A percentile compares a stretch with the other conserved stretches of the same genome.
phyloP scores from a whole-genome alignment of 2,113 vertebrate genomes.

The Edolisoma coerulescens region DNA sequence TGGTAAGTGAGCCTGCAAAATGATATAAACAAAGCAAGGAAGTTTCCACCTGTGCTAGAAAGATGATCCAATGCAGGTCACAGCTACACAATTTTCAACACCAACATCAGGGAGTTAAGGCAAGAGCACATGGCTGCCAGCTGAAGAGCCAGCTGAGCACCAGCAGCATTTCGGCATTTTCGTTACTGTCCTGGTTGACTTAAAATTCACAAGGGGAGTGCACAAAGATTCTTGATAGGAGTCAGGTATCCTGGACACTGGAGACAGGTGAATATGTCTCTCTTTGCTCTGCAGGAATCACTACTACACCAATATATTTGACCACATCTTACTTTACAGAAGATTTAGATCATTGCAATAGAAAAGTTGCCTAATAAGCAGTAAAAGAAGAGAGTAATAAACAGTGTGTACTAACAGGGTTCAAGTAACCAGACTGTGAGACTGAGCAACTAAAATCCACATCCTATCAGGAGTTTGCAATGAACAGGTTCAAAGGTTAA shows the following conservation, averaged over 20 bases:
- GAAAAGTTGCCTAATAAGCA: background rate
- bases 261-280: background rate
- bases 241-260: background rate
- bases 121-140: accelerated
- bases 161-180: background rate
- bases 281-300: background rate
- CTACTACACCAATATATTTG: background rate
- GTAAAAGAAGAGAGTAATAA: background rate
- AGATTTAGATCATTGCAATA: background rate
- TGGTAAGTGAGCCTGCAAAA: background rate
- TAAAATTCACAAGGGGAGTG: background rate
- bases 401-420: background rate
- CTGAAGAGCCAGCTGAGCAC: background rate
- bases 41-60: background rate
- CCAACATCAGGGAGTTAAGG: background rate
- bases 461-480: background rate
- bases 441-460: background rate
- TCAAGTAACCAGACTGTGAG: background rate
- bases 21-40: background rate
- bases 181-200: background rate
- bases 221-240: background rate
- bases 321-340: background rate
- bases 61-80: background rate
- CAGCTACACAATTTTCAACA: background rate
- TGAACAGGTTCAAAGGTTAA: background rate